Percentiles rank a stretch among this genome's conserved stretches.
Evolutionary conservation across 2,113 vertebrate genomes (phyloP).

Genomic region (Leuciscus idus): DNA sequence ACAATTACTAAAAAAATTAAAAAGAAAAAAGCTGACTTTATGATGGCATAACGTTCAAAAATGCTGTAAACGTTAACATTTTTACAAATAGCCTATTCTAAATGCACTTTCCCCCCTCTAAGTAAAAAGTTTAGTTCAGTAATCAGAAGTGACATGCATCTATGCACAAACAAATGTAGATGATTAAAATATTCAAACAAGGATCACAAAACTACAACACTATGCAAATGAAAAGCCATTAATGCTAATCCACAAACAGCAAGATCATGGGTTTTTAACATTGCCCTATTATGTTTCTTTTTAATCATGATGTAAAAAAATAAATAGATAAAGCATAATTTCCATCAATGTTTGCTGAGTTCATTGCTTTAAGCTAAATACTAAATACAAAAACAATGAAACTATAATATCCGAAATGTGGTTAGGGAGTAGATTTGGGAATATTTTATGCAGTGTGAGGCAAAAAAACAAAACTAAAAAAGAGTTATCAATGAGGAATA

Average conservation of each 20-base stretch:
- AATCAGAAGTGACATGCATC: not conserved
- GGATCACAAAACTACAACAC: conserved; percentile 20
- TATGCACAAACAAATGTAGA: not conserved
- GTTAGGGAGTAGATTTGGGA: not conserved
- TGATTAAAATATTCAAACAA: conserved; percentile 7
- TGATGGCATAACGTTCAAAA: not conserved
- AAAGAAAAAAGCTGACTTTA: not conserved
- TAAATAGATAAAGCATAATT: not conserved
- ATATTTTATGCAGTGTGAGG: not conserved
- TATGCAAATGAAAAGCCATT: not conserved
- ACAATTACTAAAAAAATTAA: no score
- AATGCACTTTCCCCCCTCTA: not conserved
- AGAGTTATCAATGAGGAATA: not conserved
- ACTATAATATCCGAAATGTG: not conserved
- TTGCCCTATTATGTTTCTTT: not conserved
- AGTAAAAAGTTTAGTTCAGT: not conserved
- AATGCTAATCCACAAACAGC: conserved; percentile 21
- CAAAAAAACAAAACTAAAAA: not conserved
- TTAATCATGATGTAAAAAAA: not conserved
- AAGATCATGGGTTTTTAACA: not conserved
- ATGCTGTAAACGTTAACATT: no score
- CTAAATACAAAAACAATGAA: not conserved
- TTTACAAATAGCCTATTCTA: not conserved
- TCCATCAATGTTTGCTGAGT: not conserved
- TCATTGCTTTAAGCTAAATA: not conserved